Base-by-base conservation (phyloP, 2,888 invertebrate genomes). In the Apotomis betuletana region DNA sequence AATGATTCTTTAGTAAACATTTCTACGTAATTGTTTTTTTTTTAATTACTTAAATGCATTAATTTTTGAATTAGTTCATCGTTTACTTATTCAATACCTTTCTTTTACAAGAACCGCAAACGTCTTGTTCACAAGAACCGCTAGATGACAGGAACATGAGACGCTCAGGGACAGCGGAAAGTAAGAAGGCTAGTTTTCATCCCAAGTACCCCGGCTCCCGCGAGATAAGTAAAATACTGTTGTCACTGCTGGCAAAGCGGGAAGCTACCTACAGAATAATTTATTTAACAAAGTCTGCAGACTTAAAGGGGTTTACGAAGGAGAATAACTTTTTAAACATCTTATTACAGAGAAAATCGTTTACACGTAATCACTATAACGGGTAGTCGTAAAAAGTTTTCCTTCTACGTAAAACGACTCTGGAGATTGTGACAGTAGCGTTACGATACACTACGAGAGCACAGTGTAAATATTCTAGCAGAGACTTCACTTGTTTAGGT, bases 311-410 rank as follows among this genome's bases (percentile, higher is more conserved):
- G 52, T 9, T 52, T 2, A 3, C 41, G n/a, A 44, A 55, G 27
- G 15, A 36, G 4, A 61, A 41, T 9, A 55, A 59, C 13, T 36
- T 41, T 13, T 60, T 44, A 52, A 52, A 68, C 62, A 60, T 68
- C 44, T 55, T 70, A 68, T 54, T 54, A 70, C 51, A n/a, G 51
- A 61, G 59, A 60, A 65, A 65, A 70, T 55, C 60, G 64, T 70
- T 70, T 65, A 70, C 70, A 65, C 70, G 60, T 61, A 65, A 70
- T 70, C 70, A 60, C 70, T 52, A 61, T 60, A 70, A 60, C 54
- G 54, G 54, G 51, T 44, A n/a, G 41, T 15, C 5, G 60, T 70
- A 65, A 70, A 67, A 68, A 68, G 68, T 60, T 57, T 55, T 54
- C 60, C 65, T 64, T 59, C 51, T 52, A 36, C 59, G 54, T 65